Evolutionary conservation across 1,140 invertebrate species (phyloP).

Genomic region (Anastrepha ludens): DNA sequence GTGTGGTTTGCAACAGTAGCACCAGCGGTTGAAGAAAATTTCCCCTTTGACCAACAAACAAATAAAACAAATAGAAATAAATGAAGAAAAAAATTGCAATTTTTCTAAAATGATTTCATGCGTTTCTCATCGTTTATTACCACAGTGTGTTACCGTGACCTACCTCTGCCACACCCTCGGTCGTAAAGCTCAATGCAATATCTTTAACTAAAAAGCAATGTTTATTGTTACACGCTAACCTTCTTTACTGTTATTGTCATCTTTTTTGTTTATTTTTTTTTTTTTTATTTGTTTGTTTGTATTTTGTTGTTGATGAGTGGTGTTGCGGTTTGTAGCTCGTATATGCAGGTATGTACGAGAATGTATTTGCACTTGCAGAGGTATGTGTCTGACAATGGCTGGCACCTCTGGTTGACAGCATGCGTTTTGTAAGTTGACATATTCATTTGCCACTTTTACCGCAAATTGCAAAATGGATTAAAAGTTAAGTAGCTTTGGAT

Average conservation of each 20-base stretch:
- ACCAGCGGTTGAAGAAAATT: slow-evolving; percentile 5
- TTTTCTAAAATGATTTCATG: slow-evolving; percentile 13
- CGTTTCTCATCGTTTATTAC: not conserved
- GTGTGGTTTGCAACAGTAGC: not conserved
- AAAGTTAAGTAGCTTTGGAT: slow-evolving; percentile 25
- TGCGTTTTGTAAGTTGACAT: slow-evolving; percentile 23
- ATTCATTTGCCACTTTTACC: slow-evolving; percentile 43
- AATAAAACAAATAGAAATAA: not conserved
- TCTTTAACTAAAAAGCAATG: not conserved
- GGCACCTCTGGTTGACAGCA: slow-evolving; percentile 6
- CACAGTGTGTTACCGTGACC: not conserved
- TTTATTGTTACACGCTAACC: not conserved
- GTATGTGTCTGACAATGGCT: not conserved
- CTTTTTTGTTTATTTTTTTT: not conserved
- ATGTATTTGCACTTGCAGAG: not conserved
- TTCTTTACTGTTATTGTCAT: no score
- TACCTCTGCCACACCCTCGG: no score
- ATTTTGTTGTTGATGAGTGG: not conserved
- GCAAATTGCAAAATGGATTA: slow-evolving; percentile 43
- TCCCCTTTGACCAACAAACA: not conserved
- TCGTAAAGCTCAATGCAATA: not conserved
- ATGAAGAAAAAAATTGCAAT: slow-evolving; percentile 18
- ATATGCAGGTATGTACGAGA: no score
- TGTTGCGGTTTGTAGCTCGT: not conserved
- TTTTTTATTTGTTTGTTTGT: not conserved